Base-by-base conservation (phyloP, 2,888 invertebrate species). In the Proisotoma minuta region DNA sequence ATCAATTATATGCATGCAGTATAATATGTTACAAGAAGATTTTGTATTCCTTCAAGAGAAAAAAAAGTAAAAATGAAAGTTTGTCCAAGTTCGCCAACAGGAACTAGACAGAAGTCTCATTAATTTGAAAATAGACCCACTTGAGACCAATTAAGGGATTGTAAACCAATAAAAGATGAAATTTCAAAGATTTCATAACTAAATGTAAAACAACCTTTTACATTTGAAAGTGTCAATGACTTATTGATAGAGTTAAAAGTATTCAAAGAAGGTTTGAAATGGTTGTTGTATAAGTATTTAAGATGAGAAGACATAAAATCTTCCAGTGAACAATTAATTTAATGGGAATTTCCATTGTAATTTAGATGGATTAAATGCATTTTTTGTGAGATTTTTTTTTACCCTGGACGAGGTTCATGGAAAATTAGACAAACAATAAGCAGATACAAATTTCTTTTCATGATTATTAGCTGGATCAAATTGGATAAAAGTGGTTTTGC, bases 61-160 rank as follows among this genome's bases (percentile, higher is more conserved):
- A 49, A 8, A 15, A 49, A 24, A 49, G 43, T 43, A 43, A 43
- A 49, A 49, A 43, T 43, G 43, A 43, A 43, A 43, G 43, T 43
- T 43, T 43, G 4, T n/a, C 18, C 5, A 18, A 43, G 20, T 43
- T 43, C 43, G 43, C 43, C 43, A 43, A 43, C 43, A 43, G 43
- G 43, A 43, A 43, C 43, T 43, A 43, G 43, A 43, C 43, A 43
- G 18, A 5, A 5, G 5, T 20, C 43, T 12, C 43, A 43, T 43
- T 12, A 43, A 43, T 43, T 43, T 43, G 5, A 43, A 43, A 12
- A 43, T 43, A n/a, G 18, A 18, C 20, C 15, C 43, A 43, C 43
- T 20, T 43, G 18, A 43, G 5, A 12, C 43, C 43, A 43, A 43
- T 12, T 43, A 43, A 12, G 43, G 43, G 5, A 20, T 18, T 43